These are phyloP conservation scores for Drosophila baimaii DNA, from an alignment of 1,140 invertebrate species.

Conservation along the genomic window DNA sequence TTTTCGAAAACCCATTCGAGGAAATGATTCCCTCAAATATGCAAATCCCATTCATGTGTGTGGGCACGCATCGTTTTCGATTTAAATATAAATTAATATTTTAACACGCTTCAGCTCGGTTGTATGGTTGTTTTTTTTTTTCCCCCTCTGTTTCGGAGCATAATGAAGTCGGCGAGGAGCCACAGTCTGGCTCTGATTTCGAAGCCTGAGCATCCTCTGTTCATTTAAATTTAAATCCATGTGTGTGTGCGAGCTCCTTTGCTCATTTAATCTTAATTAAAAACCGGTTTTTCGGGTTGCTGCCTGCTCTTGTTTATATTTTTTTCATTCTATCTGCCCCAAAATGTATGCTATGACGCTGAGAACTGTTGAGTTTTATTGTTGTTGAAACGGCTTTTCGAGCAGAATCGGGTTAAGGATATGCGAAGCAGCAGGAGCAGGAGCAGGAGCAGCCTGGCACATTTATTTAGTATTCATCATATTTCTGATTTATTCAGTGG, in stretches of 20 bases:
- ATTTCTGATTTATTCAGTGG: constrained; percentile 82
- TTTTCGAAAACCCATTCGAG: constrained; percentile 25
- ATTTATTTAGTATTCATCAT: constrained; percentile 81
- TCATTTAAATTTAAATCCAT: constrained; percentile 82
- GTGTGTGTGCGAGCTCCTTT: constrained; percentile 57
- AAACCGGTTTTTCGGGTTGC: constrained; percentile 78
- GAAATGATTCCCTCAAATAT: constrained; percentile 41
- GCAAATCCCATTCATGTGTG: constrained; percentile 47
- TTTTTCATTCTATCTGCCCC: constrained; percentile 28
- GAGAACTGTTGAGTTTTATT: constrained; percentile 63
- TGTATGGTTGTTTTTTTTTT: constrained; percentile 8
- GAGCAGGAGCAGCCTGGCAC: constrained; percentile 19
- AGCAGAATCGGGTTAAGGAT: constrained; percentile 33
- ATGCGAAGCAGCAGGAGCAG: neutral
- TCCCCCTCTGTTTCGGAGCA: constrained; percentile 29
- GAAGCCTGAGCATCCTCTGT: constrained; percentile 41
- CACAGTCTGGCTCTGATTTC: constrained; percentile 47
- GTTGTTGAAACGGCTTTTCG: constrained; percentile 26
- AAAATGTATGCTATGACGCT: constrained; percentile 51
- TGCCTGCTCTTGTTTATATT: constrained; percentile 38
- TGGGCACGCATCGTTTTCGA: constrained; percentile 60
- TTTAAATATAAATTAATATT: constrained; percentile 80
- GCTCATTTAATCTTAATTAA: constrained; percentile 83
- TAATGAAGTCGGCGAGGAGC: constrained; percentile 65
- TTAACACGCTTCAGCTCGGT: constrained; percentile 63